Base-by-base conservation (phyloP, 2,888 invertebrate species). In the Criorhina ranunculi region DNA sequence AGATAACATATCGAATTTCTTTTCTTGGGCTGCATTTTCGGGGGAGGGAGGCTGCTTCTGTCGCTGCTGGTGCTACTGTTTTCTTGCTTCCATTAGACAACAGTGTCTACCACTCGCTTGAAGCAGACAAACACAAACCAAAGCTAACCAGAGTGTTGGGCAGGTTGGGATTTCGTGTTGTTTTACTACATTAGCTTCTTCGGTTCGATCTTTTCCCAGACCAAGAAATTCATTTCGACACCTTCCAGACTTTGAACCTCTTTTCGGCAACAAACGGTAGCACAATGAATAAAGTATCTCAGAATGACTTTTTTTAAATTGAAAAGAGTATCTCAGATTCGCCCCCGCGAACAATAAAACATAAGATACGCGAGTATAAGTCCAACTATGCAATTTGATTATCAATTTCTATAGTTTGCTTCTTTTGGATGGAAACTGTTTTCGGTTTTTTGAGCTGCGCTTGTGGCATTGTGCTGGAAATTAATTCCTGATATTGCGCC, bases 401-500 rank as follows among this genome's bases (percentile, higher is more conserved):
- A 77, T 72, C 55, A 35, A 77, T 81, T 49, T 79, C 24, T 73
- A 60, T 12, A 35, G 29, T 77, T 70, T 62, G 35, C 29, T 57
- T 70, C 24, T 40, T 78, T 62, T 67, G 0, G 5, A 29, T 49
- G 44, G 15, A 72, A 72, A 70, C 19, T 42, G n/a, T 24, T 44
- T 44, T 40, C 51, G 11, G 15, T 37, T 59, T 70, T 46, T 42
- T 3, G 24, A 31, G 42, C 46, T 11, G n/a, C 33, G 17, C 40
- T 40, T 15, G 24, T 15, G 49, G 57, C 37, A 44, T 57, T 42
- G 53, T 31, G 76, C 44, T 66, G 55, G 72, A 83, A 83, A 78
- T 83, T 67, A 83, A 78, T 78, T 83, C 82, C 82, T 83, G 82
- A 73, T n/a, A n/a, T 83, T 83, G 78, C 82, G 62, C 67, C 82